phyloP scores from a whole-genome alignment of 2,113 vertebrate species.

The Muntiacus reevesi region DNA sequence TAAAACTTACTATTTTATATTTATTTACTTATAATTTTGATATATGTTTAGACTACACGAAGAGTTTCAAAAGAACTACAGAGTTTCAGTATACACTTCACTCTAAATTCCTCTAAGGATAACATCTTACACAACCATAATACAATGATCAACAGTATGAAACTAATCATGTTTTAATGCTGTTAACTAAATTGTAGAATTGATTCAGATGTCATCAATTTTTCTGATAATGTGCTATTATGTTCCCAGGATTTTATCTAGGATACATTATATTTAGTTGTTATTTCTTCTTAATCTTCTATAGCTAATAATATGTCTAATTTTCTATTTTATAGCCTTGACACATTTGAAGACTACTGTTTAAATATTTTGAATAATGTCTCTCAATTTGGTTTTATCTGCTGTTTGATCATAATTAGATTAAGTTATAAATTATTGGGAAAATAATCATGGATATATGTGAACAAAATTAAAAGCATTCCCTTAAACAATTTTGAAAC shows the following conservation, averaged over 20 bases:
- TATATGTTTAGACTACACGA: neutral
- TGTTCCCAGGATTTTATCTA: neutral
- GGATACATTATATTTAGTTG: neutral
- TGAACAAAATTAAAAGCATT: neutral
- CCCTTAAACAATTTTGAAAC: neutral
- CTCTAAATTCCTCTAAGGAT: neutral
- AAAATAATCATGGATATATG: neutral
- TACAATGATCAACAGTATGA: neutral
- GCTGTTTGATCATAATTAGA: neutral
- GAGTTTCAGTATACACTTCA: neutral
- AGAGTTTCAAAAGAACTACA: neutral
- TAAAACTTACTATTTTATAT: neutral
- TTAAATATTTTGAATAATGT: slow-evolving; percentile 26
- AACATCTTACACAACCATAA: neutral
- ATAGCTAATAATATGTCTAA: neutral
- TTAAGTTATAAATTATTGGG: neutral
- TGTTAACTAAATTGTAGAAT: neutral
- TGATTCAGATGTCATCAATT: neutral
- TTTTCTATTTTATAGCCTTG: neutral
- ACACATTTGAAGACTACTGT: neutral
- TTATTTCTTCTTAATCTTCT: neutral
- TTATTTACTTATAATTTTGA: neutral
- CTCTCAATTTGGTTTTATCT: neutral
- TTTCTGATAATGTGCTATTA: neutral
- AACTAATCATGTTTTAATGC: neutral